Evolutionary conservation across 92 coral and sea anemone species (phyloP), one percentile per base, ranked within the genome.

Genomic region (Heliopora coerulea): DNA sequence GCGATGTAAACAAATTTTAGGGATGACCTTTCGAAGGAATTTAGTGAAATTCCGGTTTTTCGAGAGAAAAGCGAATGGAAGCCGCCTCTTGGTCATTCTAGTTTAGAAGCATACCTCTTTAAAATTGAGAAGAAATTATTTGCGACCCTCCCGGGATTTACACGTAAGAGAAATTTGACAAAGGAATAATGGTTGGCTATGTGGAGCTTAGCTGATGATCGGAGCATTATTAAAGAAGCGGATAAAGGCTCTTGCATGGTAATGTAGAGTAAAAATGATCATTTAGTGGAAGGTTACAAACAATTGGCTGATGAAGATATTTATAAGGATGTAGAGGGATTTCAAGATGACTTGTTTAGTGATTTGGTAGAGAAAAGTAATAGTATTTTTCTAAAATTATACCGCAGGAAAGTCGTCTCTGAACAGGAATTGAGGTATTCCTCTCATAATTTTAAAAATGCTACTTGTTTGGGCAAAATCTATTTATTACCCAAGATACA

Each of bases 401-500:
- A 24, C 18, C 10, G 35, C 1, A 26, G 24, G 27, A 21, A 21
- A 60, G 0, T 15, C 42, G 29, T 60, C 14, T 24, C 66, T 1
- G 27, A 60, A 2, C 10, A 60, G 10, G 66, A 60, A 60, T 9
- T 60, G 31, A 60, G 29, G 19, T 60, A 60, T 29, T 60, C 29
- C 29, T 60, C 39, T 34, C 29, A 60, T 39, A 20, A 60, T 60
- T 60, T 60, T 60, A 60, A 60, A 17, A 60, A 60, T 0, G 18
- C 40, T 21, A 25, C 40, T 60, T 10, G 40, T 11, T 9, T 60
- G 23, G 66, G 66, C 1, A 60, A 25, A 25, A 9, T 80, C 49
- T 85, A 85, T 70, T 39, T 85, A 23, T 48, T 85, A 31, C 86
- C 85, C 2, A 85, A 76, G 57, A 40, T 76, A 25, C 89, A 80